These are phyloP conservation scores for Apamea monoglypha DNA, from an alignment of 2,888 invertebrate species.

Conservation along the genomic window DNA sequence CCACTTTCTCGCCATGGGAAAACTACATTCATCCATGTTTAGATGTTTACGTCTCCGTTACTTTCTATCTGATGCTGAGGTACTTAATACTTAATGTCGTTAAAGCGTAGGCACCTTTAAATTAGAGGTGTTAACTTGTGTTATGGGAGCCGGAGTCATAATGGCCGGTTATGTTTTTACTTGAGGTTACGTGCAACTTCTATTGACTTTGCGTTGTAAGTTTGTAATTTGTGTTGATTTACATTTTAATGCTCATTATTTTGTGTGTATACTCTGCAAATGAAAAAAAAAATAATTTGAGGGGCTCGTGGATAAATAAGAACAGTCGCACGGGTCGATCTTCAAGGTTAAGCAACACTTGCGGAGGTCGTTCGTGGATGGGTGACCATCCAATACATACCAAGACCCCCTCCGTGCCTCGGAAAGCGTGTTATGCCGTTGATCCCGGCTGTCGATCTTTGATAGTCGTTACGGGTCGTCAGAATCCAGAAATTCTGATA, in stretches of 20 bases:
- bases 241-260: not conserved
- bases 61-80: conserved; percentile 65
- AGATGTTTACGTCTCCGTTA: conserved; percentile 73
- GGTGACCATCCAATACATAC: not conserved
- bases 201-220: conserved; percentile 1
- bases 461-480: not conserved
- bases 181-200: conserved; percentile 2
- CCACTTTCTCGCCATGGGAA: conserved; percentile 88
- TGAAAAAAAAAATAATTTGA: not conserved
- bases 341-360: not conserved
- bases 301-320: not conserved
- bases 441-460: not conserved
- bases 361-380: not conserved
- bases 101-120: conserved; percentile 30
- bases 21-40: conserved; percentile 78
- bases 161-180: not conserved
- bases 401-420: not conserved
- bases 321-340: not conserved
- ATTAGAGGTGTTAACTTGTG: conserved; percentile 35
- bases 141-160: conserved; percentile 5
- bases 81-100: conserved; percentile 30
- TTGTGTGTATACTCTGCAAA: not conserved
- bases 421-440: not conserved
- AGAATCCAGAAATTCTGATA: not conserved
- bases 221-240: not conserved